Percentiles rank a stretch among this genome's conserved stretches.
Conservation (phyloP, 1,140 invertebrate species). For the Andricus grossulariae region DNA sequence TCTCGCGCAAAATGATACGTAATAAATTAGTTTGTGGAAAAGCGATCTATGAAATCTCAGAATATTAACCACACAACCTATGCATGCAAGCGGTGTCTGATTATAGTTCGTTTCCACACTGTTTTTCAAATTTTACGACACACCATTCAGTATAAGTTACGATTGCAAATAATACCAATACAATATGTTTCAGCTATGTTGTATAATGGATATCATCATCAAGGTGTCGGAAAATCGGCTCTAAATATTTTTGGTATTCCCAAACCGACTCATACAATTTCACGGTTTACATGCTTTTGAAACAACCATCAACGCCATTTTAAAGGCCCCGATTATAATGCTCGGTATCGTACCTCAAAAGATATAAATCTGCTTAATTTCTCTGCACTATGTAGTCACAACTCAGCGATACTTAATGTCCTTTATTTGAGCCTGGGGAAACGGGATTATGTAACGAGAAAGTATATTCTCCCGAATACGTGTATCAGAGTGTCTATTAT, state of each 20-base stretch:
- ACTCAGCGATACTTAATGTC: constrained; percentile 10
- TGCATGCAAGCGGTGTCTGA: constrained; percentile 14
- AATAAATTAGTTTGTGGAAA: constrained; percentile 30
- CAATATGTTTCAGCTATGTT: neutral
- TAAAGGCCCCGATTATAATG: neutral
- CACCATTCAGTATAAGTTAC: constrained; percentile 35
- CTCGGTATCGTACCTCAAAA: neutral
- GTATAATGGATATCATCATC: neutral
- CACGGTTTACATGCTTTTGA: neutral
- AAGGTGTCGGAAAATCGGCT: neutral
- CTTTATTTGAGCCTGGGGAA: constrained; percentile 6
- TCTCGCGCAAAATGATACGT: constrained; percentile 4
- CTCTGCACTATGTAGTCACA: neutral
- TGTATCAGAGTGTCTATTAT: constrained; percentile 8
- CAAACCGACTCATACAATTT: neutral
- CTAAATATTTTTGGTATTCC: neutral
- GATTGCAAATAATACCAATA: constrained; percentile 32
- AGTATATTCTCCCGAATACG: neutral
- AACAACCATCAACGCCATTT: neutral
- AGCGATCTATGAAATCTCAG: constrained; percentile 35
- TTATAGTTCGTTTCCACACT: constrained; percentile 30
- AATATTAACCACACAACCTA: neutral
- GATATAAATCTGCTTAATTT: constrained; percentile 3
- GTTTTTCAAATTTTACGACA: constrained; percentile 41
- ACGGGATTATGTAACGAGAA: constrained; percentile 23